A percentile compares a stretch with the other conserved stretches of the same genome.
phyloP scores from a whole-genome alignment of 2,888 invertebrate species.

The Stenchaetothrips biformis region DNA sequence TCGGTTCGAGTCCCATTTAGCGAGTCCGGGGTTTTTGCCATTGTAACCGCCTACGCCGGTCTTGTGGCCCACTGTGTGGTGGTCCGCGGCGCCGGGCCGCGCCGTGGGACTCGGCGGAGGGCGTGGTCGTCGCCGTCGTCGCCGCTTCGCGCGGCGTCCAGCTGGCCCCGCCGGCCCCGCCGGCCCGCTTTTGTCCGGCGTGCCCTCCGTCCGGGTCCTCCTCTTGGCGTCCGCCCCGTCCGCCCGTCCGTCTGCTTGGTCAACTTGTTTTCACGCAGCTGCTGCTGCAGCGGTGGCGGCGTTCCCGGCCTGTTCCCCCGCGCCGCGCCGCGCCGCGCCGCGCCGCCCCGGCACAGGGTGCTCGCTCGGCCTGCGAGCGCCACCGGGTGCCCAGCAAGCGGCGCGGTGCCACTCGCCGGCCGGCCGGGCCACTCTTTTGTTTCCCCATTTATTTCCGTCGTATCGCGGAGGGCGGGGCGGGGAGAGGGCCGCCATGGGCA shows the following conservation, averaged over 20 bases:
- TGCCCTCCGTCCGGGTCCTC: not conserved
- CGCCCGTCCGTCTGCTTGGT: conserved; percentile 9
- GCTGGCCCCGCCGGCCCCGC: no score
- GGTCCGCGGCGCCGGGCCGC: no score
- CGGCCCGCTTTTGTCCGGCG: not conserved
- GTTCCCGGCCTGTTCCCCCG: not conserved
- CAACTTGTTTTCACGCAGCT: conserved; percentile 23
- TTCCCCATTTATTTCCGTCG: conserved; percentile 23
- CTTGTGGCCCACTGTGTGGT: no score
- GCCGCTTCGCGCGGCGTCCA: not conserved
- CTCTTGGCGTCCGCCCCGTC: not conserved
- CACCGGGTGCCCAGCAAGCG: not conserved
- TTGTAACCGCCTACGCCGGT: no score
- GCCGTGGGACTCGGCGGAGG: no score
- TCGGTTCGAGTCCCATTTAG: no score
- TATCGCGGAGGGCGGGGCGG: not conserved
- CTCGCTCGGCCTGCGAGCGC: not conserved
- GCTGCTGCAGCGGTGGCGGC: conserved; percentile 10
- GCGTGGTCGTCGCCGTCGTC: no score
- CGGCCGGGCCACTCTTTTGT: conserved; percentile 1
- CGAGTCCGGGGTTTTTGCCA: no score
- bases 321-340: not conserved
- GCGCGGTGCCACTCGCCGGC: not conserved
- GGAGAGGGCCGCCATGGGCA: not conserved
- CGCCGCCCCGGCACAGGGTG: not conserved